Conservation (phyloP, 53 echinoderm and acorn worm genomes). For the Crossaster papposus region DNA sequence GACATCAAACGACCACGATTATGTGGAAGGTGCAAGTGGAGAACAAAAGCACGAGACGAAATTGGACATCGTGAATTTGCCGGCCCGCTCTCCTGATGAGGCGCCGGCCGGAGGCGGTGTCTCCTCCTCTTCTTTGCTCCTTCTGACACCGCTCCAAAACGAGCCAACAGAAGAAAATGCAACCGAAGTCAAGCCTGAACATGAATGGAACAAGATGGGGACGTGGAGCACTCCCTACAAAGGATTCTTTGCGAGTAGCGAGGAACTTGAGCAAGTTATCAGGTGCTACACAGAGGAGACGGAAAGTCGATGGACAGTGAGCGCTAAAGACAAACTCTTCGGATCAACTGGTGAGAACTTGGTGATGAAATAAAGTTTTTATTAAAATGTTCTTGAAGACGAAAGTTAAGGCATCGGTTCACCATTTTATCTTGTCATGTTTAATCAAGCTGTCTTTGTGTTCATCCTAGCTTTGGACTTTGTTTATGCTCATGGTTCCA, state of each 20-base stretch:
- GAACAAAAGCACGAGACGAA: background rate
- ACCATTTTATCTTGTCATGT: background rate
- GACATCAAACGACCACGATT: slow-evolving; percentile 31
- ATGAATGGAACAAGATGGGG: slow-evolving; percentile 33
- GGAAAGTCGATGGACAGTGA: slow-evolving; percentile 41
- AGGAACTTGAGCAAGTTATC: slow-evolving; percentile 40
- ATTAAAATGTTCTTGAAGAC: background rate
- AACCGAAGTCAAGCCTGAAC: background rate
- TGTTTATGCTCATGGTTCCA: background rate
- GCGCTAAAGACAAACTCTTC: slow-evolving; percentile 43
- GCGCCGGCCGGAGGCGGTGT: background rate
- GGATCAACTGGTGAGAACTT: slow-evolving; percentile 29
- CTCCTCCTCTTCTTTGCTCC: background rate
- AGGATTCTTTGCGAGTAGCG: slow-evolving; percentile 14
- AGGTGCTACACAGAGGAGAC: slow-evolving; percentile 50
- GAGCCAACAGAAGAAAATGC: background rate
- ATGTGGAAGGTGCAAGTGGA: slow-evolving; percentile 30
- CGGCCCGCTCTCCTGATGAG: background rate
- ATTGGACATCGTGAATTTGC: slow-evolving; percentile 31
- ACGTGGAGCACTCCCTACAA: slow-evolving; percentile 32
- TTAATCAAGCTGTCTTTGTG: background rate
- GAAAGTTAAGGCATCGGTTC: background rate
- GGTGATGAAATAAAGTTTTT: no score
- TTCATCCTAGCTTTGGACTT: background rate
- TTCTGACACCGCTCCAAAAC: background rate